These are phyloP conservation scores for Psettodes erumei DNA, from an alignment of 2,113 vertebrate genomes.

Conservation along the genomic window DNA sequence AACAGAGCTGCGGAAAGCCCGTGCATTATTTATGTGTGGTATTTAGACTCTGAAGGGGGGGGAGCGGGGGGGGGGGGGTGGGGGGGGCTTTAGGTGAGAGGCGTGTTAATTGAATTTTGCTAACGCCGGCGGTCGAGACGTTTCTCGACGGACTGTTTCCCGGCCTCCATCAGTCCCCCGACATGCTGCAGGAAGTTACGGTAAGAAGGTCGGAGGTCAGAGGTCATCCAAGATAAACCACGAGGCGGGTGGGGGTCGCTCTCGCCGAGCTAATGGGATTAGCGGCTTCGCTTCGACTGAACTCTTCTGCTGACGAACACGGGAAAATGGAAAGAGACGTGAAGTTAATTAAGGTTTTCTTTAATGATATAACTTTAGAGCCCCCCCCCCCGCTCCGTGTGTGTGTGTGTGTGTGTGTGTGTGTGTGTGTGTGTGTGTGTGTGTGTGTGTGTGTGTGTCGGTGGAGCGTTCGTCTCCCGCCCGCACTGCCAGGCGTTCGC, in stretches of 20 bases:
- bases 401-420: neutral
- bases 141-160: no score
- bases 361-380: no score
- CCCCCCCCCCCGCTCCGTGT: no score
- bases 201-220: neutral
- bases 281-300: no score
- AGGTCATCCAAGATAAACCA: no score
- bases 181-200: neutral
- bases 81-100: slow-evolving; percentile 23
- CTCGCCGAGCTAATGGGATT: no score
- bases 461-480: neutral
- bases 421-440: neutral
- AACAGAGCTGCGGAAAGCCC: slow-evolving; percentile 39
- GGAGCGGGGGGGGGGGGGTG: neutral
- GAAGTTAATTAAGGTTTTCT: no score
- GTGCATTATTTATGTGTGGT: slow-evolving; percentile 76
- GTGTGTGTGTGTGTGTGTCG: neutral
- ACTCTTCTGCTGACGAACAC: no score
- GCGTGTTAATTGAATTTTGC: slow-evolving; percentile 52
- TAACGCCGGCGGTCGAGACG: neutral
- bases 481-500: neutral
- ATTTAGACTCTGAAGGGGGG: slow-evolving; percentile 61
- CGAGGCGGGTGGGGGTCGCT: no score
- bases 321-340: no score
- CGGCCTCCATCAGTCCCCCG: no score